These are phyloP conservation scores for Lasius fuliginosus DNA, from an alignment of 2,888 invertebrate genomes.

Conservation along the genomic window DNA sequence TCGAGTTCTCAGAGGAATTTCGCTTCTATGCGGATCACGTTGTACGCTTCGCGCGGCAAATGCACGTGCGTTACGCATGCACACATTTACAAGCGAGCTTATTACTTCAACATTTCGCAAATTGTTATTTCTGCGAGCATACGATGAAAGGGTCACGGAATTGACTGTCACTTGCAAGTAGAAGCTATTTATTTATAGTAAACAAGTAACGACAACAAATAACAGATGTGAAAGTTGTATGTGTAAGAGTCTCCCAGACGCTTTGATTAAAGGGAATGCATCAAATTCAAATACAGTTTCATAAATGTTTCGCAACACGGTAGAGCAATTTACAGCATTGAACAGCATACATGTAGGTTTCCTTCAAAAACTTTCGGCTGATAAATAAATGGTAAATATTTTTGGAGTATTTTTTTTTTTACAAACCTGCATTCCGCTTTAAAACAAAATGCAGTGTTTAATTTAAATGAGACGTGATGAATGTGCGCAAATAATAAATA, in stretches of 20 bases:
- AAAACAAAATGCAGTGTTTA: background rate
- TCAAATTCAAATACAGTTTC: slow-evolving; percentile 61
- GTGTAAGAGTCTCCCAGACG: slow-evolving; percentile 40
- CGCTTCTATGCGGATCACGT: slow-evolving; percentile 43
- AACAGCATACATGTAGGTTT: background rate
- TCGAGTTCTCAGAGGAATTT: slow-evolving; percentile 15
- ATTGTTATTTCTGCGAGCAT: slow-evolving; percentile 24
- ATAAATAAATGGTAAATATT: background rate
- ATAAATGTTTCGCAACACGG: slow-evolving; percentile 53
- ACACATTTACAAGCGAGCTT: slow-evolving; percentile 11
- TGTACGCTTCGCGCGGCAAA: background rate
- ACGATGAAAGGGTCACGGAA: background rate
- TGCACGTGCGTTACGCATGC: background rate
- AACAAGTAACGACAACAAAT: slow-evolving; percentile 35
- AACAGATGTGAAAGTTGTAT: slow-evolving; percentile 12
- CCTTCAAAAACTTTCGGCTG: background rate
- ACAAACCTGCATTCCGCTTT: background rate
- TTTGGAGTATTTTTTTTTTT: background rate
- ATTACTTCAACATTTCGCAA: slow-evolving; percentile 30
- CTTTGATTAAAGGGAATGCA: slow-evolving; percentile 76
- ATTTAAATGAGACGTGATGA: background rate
- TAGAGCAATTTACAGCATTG: slow-evolving; percentile 16
- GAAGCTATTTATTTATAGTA: slow-evolving; percentile 25
- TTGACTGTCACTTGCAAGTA: slow-evolving; percentile 27
- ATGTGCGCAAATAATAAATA: slow-evolving; percentile 3